Conservation (phyloP, 2,797 vertebrate species). For the Myotis vivesi region DNA sequence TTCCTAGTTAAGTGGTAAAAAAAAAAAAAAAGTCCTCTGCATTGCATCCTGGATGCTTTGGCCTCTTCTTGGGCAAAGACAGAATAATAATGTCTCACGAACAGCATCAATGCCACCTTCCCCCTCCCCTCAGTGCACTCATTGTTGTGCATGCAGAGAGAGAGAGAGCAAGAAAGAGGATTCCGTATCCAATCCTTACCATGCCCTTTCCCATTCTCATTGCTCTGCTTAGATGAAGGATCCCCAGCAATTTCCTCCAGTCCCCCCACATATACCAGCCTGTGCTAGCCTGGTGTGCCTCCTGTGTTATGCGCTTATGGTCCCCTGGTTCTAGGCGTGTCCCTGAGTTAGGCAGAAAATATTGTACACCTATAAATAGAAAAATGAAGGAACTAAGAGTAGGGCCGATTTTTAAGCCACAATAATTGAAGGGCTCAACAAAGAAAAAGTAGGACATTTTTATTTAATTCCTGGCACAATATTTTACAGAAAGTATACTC, state of each 20-base stretch:
- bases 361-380: neutral
- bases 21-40: neutral
- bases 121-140: neutral
- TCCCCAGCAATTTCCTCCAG: neutral
- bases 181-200: neutral
- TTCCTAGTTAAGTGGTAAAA: neutral
- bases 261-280: neutral
- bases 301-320: neutral
- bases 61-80: neutral
- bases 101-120: neutral
- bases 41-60: neutral
- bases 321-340: neutral
- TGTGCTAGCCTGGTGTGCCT: neutral
- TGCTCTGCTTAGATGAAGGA: neutral
- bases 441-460: neutral
- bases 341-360: neutral
- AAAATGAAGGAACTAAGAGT: neutral
- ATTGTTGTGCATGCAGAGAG: neutral
- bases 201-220: neutral
- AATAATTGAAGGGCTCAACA: neutral
- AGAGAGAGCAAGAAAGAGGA: neutral
- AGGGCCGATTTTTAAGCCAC: neutral
- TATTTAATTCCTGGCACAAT: conserved; percentile 9
- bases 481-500: neutral
- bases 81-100: neutral